Percentiles rank a stretch among this genome's conserved stretches.
Evolutionary conservation across 2,797 vertebrate genomes (phyloP).

Genomic region (Oryzias sinensis): DNA sequence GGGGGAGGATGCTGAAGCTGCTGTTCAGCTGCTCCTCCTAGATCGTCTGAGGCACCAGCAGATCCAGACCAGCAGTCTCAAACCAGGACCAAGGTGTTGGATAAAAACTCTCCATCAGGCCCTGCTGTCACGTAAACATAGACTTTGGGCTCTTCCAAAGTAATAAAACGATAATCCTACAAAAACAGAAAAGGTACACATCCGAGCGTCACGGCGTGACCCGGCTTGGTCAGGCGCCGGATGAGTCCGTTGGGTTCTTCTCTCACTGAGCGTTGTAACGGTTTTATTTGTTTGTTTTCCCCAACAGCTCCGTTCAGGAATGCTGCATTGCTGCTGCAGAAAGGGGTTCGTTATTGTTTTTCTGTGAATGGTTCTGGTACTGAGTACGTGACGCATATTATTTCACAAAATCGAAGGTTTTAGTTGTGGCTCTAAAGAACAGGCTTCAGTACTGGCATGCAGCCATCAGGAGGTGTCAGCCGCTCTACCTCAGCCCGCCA

Average conservation of each 20-base stretch:
- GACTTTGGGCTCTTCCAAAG: constrained; percentile 4
- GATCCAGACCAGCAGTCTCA: constrained; percentile 10
- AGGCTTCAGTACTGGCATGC: background rate
- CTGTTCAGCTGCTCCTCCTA: background rate
- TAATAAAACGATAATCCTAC: constrained; percentile 33
- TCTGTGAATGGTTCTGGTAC: no score
- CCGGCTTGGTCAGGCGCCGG: constrained; percentile 89
- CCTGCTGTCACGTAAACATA: background rate
- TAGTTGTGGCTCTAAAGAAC: constrained; percentile 3
- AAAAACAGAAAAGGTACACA: background rate
- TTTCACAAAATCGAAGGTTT: constrained; percentile 5
- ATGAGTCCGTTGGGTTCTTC: no score
- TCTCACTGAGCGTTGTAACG: no score
- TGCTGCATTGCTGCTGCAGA: no score
- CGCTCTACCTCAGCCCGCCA: constrained; percentile 53
- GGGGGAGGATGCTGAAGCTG: constrained; percentile 2
- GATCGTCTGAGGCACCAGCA: constrained; percentile 1
- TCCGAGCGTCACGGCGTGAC: constrained; percentile 85
- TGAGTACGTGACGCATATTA: no score
- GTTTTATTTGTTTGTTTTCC: no score
- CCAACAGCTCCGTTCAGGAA: no score
- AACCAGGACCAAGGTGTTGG: background rate
- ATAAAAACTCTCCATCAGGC: background rate
- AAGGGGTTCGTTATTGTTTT: no score
- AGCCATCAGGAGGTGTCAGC: constrained; percentile 12